Percentiles rank a stretch among this genome's conserved stretches.
These are phyloP conservation scores for Valencia hispanica DNA, from an alignment of 2,797 vertebrate genomes.

Conservation along the genomic window DNA sequence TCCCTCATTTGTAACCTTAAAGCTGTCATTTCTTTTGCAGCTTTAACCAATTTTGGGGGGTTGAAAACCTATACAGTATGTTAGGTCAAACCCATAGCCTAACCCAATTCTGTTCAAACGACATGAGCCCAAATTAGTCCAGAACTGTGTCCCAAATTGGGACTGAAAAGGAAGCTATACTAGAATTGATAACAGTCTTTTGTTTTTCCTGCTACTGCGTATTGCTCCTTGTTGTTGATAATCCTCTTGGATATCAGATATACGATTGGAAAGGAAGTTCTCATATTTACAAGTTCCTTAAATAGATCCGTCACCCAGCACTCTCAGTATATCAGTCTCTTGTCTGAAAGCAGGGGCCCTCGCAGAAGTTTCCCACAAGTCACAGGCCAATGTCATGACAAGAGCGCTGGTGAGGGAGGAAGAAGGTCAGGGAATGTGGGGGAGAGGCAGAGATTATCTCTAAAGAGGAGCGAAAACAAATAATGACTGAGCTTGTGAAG, in stretches of 20 bases:
- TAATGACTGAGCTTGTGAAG: constrained; percentile 26
- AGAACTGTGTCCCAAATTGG: background rate
- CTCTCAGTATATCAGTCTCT: constrained; percentile 82
- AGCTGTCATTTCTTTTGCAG: background rate
- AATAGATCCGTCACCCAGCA: constrained; percentile 79
- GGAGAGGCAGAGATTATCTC: constrained; percentile 38
- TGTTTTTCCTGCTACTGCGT: constrained; percentile 27
- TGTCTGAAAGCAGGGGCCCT: constrained; percentile 67
- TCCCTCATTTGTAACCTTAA: background rate
- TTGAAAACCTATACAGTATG: background rate
- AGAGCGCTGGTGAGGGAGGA: constrained; percentile 45
- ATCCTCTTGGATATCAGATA: constrained; percentile 73
- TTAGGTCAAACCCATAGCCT: background rate
- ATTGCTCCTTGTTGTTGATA: constrained; percentile 61
- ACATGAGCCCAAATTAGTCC: background rate
- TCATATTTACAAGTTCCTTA: constrained; percentile 82
- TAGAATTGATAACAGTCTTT: background rate
- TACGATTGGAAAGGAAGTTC: constrained; percentile 81
- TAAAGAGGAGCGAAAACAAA: constrained; percentile 40
- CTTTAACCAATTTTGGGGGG: background rate
- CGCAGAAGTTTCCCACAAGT: constrained; percentile 76
- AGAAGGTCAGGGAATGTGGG: constrained; percentile 39
- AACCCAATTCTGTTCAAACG: background rate
- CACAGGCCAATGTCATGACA: constrained; percentile 72
- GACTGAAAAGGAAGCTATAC: background rate